Base-by-base conservation (phyloP, 2,113 vertebrate genomes). In the Sapayoa aenigma region DNA sequence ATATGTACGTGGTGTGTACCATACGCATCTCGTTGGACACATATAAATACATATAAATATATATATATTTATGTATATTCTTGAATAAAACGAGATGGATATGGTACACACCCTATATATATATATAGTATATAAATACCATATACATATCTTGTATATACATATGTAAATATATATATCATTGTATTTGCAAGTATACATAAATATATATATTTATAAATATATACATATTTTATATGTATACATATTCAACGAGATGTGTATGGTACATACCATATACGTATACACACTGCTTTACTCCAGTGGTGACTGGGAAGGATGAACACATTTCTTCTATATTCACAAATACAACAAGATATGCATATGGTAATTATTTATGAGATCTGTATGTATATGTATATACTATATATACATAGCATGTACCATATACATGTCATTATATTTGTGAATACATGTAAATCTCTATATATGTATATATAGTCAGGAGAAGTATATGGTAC, bases 1-100 rank as follows among this genome's bases (percentile, higher is more conserved):
- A 0, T 9, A 1, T 9, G 13, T 35, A 4, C n/a, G 5, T 19
- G 21, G 17, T 42, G 28, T 14, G 25, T 35, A 10, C 59, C 31
- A 15, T 11, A 12, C 18, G 10, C 50, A 11, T 27, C 42, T 13
- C 25, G 2, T 4, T 56, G 31, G 17, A 37, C n/a, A n/a, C n/a
- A n/a, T n/a, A n/a, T n/a, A n/a, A n/a, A n/a, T n/a, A n/a, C n/a
- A n/a, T n/a, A n/a, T n/a, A n/a, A n/a, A n/a, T n/a, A n/a, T 17
- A 59, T 25, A 35, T 59, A 59, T 59, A 44, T 44, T 44, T 19
- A 47, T 22, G 46, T 62, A 30, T 41, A 9, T 63, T 14, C 8
- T 11, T 27, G 8, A 30, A 41, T 63, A 63, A 17, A 20, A 21
- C 3, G 10, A 60, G 15, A 24, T 37, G 35, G 25, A 60, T 59